phyloP scores from a whole-genome alignment of 2,888 invertebrate species.

The Synergus itoensis region DNA sequence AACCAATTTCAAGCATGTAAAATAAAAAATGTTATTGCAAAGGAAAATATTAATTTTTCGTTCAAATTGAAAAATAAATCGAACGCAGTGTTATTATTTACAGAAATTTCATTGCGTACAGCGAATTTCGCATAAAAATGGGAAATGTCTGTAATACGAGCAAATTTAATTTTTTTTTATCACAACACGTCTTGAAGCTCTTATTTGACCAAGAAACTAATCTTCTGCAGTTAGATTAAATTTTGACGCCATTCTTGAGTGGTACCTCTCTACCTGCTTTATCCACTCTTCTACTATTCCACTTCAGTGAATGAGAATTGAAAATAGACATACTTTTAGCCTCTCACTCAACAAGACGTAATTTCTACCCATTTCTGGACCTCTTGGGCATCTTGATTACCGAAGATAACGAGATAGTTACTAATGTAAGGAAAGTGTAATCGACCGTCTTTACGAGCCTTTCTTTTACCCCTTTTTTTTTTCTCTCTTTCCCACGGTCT shows the following conservation, averaged over 20 bases:
- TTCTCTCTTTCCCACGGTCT: background rate
- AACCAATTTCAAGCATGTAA: too few species aligned
- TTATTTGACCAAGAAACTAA: slow-evolving; percentile 45
- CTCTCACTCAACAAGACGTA: background rate
- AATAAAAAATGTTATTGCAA: too few species aligned
- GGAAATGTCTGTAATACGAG: too few species aligned
- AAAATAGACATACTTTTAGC: slow-evolving; percentile 15
- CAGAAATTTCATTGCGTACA: too few species aligned
- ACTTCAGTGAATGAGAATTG: background rate
- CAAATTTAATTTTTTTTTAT: too few species aligned
- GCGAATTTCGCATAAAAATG: too few species aligned
- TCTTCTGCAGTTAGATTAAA: slow-evolving; percentile 48
- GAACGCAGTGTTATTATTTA: too few species aligned
- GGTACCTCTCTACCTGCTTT: slow-evolving; percentile 1
- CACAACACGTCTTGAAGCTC: background rate
- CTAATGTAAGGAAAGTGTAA: slow-evolving; percentile 38
- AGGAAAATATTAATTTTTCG: too few species aligned
- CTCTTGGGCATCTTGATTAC: background rate
- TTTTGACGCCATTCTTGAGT: slow-evolving; percentile 44
- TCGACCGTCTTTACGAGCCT: slow-evolving; percentile 12
- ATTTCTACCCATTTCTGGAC: background rate
- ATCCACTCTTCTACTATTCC: slow-evolving; percentile 16
- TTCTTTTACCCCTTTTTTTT: background rate
- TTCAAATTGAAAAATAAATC: too few species aligned
- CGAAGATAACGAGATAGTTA: slow-evolving; percentile 26